Percentiles rank a stretch among this genome's conserved stretches.
phyloP scores from a whole-genome alignment of 2,888 invertebrate genomes.

The Harpalus rufipes region DNA sequence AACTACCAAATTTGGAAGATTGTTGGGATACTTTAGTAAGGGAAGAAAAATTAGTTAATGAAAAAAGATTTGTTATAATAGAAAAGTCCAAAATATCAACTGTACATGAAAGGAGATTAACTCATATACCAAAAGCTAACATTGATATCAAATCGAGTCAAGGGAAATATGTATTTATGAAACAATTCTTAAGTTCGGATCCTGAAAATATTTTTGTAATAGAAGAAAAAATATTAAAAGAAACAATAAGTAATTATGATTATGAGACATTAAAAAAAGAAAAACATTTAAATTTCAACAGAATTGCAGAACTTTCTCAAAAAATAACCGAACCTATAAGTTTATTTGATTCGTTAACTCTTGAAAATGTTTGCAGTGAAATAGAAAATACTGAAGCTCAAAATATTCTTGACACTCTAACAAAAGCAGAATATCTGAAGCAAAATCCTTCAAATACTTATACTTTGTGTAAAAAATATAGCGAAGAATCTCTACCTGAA shows the following conservation, averaged over 20 bases:
- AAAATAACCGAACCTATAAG: constrained; percentile 51
- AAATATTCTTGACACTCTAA: constrained; percentile 64
- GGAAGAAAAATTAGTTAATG: constrained; percentile 62
- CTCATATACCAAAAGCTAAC: neutral
- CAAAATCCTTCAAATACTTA: constrained; percentile 42
- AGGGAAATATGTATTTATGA: constrained; percentile 44
- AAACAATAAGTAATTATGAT: constrained; percentile 34
- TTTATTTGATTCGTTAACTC: constrained; percentile 67
- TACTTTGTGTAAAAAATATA: constrained; percentile 54
- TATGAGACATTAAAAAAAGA: constrained; percentile 64
- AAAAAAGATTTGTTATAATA: constrained; percentile 67
- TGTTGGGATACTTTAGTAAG: constrained; percentile 68
- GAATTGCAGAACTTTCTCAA: constrained; percentile 63
- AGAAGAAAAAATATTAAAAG: constrained; percentile 49
- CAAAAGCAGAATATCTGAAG: constrained; percentile 57
- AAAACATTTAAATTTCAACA: constrained; percentile 64
- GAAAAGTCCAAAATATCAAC: constrained; percentile 31
- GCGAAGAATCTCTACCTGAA: constrained; percentile 63
- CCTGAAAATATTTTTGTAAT: constrained; percentile 17
- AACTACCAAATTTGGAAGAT: constrained; percentile 67
- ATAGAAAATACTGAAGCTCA: constrained; percentile 60
- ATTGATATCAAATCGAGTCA: constrained; percentile 12
- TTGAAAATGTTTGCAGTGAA: constrained; percentile 67
- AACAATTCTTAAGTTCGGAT: constrained; percentile 6
- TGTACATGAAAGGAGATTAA: constrained; percentile 4